Percentiles rank a stretch among this genome's conserved stretches.
Conservation (phyloP, 1,140 invertebrate species). For the Drosophila setifemur region DNA sequence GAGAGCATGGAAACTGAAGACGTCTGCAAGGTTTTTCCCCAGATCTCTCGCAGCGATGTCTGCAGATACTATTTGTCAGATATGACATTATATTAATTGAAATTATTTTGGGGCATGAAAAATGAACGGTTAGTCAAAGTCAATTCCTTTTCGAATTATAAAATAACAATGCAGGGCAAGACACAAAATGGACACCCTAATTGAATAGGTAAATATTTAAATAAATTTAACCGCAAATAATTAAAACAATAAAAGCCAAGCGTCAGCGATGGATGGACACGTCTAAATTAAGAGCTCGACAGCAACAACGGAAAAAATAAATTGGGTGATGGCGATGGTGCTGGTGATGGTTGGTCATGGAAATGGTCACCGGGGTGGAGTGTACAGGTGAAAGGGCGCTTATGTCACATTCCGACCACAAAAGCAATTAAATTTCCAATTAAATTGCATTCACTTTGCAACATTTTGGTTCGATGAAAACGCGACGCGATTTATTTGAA, state of each 20-base stretch:
- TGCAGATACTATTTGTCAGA: slow-evolving; percentile 71
- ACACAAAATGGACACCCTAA: slow-evolving; percentile 49
- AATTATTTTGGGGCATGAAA: slow-evolving; percentile 43
- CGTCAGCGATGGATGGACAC: slow-evolving; percentile 62
- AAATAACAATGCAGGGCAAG: slow-evolving; percentile 30
- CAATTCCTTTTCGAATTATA: slow-evolving; percentile 52
- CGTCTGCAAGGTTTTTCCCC: slow-evolving; percentile 53
- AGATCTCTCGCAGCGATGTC: slow-evolving; percentile 60
- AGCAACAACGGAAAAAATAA: slow-evolving; percentile 22
- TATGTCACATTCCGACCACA: slow-evolving; percentile 64
- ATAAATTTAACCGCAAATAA: slow-evolving; percentile 81
- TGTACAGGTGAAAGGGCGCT: slow-evolving; percentile 36
- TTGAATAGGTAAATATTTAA: slow-evolving; percentile 82
- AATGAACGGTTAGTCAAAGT: slow-evolving; percentile 35
- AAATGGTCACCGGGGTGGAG: background rate
- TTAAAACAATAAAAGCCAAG: slow-evolving; percentile 79
- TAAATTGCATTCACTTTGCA: slow-evolving; percentile 77
- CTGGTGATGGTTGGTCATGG: background rate
- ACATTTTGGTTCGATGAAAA: slow-evolving; percentile 68
- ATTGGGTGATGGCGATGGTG: no score
- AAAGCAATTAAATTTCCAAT: slow-evolving; percentile 82
- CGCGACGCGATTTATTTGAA: slow-evolving; percentile 75
- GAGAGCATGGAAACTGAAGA: slow-evolving; percentile 10
- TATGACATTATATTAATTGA: slow-evolving; percentile 79
- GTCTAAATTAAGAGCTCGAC: slow-evolving; percentile 72